Evolutionary conservation across 2,888 invertebrate genomes (phyloP).

Genomic region (Leucophenga montana): DNA sequence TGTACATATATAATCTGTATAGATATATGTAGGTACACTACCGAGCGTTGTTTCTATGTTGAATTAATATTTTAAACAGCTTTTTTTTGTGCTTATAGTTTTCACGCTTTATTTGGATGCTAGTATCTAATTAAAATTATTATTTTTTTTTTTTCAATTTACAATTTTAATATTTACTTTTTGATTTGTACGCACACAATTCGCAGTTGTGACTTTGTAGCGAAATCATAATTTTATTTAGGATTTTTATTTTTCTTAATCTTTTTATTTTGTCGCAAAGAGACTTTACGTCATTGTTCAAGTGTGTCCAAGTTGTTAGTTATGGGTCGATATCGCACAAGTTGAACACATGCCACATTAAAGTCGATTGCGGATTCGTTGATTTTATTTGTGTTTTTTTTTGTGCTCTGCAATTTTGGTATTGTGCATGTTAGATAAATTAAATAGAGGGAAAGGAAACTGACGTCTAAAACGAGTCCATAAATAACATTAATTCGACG

Average conservation of each 20-base stretch:
- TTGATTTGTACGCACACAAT: not conserved
- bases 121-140: not conserved
- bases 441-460: no score
- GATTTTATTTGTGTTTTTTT: not conserved
- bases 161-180: not conserved
- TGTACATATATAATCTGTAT: no score
- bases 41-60: not conserved
- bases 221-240: conserved; percentile 8
- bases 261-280: not conserved
- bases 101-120: not conserved
- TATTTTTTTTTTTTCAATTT: no score
- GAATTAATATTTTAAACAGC: not conserved
- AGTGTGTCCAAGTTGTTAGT: not conserved
- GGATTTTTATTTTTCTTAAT: not conserved
- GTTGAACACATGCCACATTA: conserved; percentile 6
- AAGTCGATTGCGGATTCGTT: not conserved
- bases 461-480: not conserved
- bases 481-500: not conserved
- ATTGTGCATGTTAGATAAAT: no score
- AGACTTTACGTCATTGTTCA: not conserved
- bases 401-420: not conserved
- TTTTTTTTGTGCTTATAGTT: no score
- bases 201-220: conserved; percentile 1
- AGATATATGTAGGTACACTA: no score
- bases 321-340: not conserved